phyloP scores from a whole-genome alignment of 2,888 invertebrate species.

The Synanthedon myopaeformis region DNA sequence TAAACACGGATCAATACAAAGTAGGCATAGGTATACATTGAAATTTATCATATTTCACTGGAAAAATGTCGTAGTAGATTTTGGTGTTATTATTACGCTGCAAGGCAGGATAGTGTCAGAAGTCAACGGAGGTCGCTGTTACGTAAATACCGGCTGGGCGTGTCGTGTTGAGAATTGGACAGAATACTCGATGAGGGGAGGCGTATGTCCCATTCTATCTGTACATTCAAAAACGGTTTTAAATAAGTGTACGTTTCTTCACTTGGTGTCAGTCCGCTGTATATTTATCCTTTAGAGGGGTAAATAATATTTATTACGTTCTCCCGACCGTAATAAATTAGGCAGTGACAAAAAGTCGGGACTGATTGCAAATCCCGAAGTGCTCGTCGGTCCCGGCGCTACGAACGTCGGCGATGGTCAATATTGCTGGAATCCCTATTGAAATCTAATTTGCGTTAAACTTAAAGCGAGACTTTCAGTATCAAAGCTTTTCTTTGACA shows the following conservation, averaged over 20 bases:
- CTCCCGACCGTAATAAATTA: slow-evolving; percentile 10
- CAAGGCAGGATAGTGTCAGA: slow-evolving; percentile 43
- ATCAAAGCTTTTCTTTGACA: neutral
- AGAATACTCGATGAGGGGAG: slow-evolving; percentile 63
- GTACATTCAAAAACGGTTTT: slow-evolving; percentile 44
- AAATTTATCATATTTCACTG: neutral
- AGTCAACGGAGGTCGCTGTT: slow-evolving; percentile 57
- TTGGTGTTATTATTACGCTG: slow-evolving; percentile 25
- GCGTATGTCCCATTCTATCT: slow-evolving; percentile 45
- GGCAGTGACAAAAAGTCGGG: slow-evolving; percentile 15
- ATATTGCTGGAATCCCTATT: slow-evolving; percentile 31
- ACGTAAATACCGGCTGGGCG: slow-evolving; percentile 65
- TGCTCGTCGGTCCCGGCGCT: slow-evolving; percentile 12
- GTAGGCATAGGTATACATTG: neutral
- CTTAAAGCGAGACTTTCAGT: slow-evolving; percentile 22
- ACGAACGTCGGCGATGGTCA: slow-evolving; percentile 19
- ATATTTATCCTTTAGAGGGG: neutral
- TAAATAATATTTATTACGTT: neutral
- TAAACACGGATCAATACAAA: too few species aligned
- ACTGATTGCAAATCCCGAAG: slow-evolving; percentile 22
- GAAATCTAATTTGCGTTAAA: slow-evolving; percentile 40
- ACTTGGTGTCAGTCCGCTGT: neutral
- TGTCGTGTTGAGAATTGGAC: slow-evolving; percentile 64
- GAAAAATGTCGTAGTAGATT: neutral
- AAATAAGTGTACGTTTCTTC: slow-evolving; percentile 33